Evolutionary conservation across 2,113 vertebrate species (phyloP), one percentile per base, ranked within the genome.

Genomic region (Microcebus tavaratra): DNA sequence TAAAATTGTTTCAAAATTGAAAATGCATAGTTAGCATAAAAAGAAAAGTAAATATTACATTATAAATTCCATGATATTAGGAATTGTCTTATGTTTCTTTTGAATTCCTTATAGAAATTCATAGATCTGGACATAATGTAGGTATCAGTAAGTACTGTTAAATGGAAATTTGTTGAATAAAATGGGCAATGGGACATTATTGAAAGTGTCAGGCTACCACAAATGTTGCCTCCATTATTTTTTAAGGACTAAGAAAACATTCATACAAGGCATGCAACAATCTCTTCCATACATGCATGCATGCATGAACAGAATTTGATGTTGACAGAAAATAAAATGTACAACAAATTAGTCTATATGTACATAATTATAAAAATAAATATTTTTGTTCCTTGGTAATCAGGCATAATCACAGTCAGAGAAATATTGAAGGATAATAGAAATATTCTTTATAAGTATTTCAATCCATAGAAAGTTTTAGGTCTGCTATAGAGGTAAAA

Each of bases 281-380:
- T 94, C 27, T 90, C 25, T 50, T 27, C 34, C 29, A 23, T 5
- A 8, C 9, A 14, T 20, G 48, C 36, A 36, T 36, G 36, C 50
- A 78, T 57, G 31, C 31, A 45, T 59, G 12, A 61, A 72, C 55
- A 73, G 10, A 72, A 91, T 91, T 50, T 18, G 45, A 55, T 57
- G 29, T 31, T n/a, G 45, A 86, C 73, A 65, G 65, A 55, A 86
- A 86, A 72, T 42, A 80, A 80, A 94, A 84, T 8, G 27, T 34
- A 39, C 25, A 88, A 42, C 6, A 50, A 72, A 87, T 63, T 73
- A 61, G 72, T 53, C 13, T 42, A 45, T 36, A 3, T 55, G 21
- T 39, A 53, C 53, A 63, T 88, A 67, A 42, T 73, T 73, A 53
- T 90, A 86, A 91, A 94, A 87, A 53, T 61, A 95, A 94, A 48